Percentiles rank a stretch among this genome's conserved stretches.
phyloP scores from a whole-genome alignment of 2,888 invertebrate species.

The Sarcophaga variegata region DNA sequence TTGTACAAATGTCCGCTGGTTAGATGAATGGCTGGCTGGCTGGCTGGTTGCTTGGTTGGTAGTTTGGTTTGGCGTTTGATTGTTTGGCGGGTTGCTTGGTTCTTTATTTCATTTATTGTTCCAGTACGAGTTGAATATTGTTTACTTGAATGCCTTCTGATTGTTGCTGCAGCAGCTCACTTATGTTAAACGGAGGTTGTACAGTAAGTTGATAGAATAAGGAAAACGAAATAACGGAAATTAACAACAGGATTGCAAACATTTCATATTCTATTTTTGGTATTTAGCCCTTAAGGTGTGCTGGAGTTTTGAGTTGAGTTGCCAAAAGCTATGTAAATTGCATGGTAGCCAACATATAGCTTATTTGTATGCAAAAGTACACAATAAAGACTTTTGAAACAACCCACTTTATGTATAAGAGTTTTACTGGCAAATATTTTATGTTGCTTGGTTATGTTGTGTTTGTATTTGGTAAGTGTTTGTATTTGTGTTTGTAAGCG shows the following conservation, averaged over 20 bases:
- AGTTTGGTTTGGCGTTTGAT: neutral
- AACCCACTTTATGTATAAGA: conserved; percentile 13
- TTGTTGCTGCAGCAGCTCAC: conserved; percentile 17
- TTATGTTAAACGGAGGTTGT: conserved; percentile 23
- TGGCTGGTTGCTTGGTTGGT: neutral
- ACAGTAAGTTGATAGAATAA: neutral
- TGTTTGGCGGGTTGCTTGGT: conserved; percentile 9
- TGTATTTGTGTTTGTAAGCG: neutral
- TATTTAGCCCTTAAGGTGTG: neutral
- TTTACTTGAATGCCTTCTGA: conserved; percentile 66
- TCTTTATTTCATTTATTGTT: conserved; percentile 4
- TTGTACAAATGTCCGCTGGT: conserved; percentile 4
- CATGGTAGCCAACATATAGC: no score
- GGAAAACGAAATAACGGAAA: no score
- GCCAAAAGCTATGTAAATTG: neutral
- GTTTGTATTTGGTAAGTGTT: neutral
- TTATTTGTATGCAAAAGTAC: neutral
- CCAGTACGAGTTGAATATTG: conserved; percentile 30
- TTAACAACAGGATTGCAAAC: neutral
- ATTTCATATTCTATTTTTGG: neutral
- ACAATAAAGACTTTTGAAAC: neutral
- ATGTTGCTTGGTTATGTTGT: neutral
- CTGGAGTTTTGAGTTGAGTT: neutral
- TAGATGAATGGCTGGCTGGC: conserved; percentile 32
- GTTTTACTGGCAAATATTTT: neutral